Base-by-base conservation (phyloP, 1,140 invertebrate species). In the Vollenhovia emeryi region DNA sequence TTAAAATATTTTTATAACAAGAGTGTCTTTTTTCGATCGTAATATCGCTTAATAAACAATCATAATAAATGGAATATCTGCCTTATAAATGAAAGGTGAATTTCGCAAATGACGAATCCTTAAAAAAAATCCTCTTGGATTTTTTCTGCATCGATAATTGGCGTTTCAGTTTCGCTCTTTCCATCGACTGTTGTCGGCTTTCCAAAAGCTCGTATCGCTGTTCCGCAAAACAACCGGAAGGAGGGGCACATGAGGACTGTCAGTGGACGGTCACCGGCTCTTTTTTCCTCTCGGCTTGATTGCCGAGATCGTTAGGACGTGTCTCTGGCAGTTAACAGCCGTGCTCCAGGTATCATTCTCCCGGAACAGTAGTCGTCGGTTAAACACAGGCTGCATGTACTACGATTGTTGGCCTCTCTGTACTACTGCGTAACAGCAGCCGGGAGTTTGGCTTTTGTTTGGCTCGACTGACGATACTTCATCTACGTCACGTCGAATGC, bases 211-310 rank as follows among this genome's bases (percentile, higher is more conserved):
- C 21, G 21, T 52, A 36, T 79, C 15, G 13, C 33, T 50, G 21
- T 24, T 55, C 21, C 30, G 33, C 60, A 43, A 68, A n/a, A 79
- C 48, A 50, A 79, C 76, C 33, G 18, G 21, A 79, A 68, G 60
- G 45, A 27, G 27, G 33, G 62, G 24, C 33, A 68, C 48, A 60
- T 60, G 75, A 79, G 30, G 5, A 24, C 33, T 79, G 33, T 79
- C 64, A 24, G 60, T 40, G 60, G 33, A 68, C 15, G 76, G 27
- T 66, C 75, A 27, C 9, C n/a, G 59, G 30, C 21, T 62, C 55
- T 79, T 79, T 79, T n/a, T 79, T 68, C 60, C 76, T 79, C 62
- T 68, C 48, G 8, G 11, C 60, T 79, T 79, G 76, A 79, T 79
- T 79, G 45, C 60, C 11, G 45, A 33, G 62, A 68, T 79, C 76